These are phyloP conservation scores for Diuraphis noxia DNA, from an alignment of 1,140 invertebrate genomes.

Conservation along the genomic window DNA sequence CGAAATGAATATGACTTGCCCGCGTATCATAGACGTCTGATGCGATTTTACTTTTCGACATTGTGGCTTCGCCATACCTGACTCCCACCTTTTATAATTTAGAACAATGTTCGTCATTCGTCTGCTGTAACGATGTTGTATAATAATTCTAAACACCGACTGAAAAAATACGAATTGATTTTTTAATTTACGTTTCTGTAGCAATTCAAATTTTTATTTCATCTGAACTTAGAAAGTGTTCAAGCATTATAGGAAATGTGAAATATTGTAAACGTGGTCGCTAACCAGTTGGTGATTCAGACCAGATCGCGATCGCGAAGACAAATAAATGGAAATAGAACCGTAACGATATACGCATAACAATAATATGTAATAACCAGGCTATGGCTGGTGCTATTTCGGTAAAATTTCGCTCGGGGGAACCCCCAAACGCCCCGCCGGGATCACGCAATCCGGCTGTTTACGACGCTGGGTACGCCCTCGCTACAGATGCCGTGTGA, in stretches of 20 bases:
- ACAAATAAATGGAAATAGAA: slow-evolving; percentile 17
- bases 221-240: not conserved
- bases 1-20: not conserved
- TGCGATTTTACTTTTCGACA: not conserved
- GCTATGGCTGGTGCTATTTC: not conserved
- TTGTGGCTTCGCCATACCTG: not conserved
- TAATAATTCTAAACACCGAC: not conserved
- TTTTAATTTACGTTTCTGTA: not conserved
- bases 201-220: not conserved
- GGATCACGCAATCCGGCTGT: slow-evolving; percentile 31
- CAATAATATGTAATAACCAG: not conserved
- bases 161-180: not conserved
- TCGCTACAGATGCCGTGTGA: not conserved
- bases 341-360: not conserved
- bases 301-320: not conserved
- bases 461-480: slow-evolving; percentile 20
- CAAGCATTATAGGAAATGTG: not conserved
- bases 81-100: not conserved
- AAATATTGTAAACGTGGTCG: slow-evolving; percentile 15
- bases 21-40: not conserved
- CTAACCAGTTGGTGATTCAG: slow-evolving; percentile 36
- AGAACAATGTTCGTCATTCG: not conserved
- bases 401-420: slow-evolving; percentile 42
- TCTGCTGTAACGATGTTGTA: not conserved
- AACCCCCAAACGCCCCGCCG: slow-evolving; percentile 30